Evolutionary conservation across 2,113 vertebrate species (phyloP).

Genomic region (Psophia crepitans): DNA sequence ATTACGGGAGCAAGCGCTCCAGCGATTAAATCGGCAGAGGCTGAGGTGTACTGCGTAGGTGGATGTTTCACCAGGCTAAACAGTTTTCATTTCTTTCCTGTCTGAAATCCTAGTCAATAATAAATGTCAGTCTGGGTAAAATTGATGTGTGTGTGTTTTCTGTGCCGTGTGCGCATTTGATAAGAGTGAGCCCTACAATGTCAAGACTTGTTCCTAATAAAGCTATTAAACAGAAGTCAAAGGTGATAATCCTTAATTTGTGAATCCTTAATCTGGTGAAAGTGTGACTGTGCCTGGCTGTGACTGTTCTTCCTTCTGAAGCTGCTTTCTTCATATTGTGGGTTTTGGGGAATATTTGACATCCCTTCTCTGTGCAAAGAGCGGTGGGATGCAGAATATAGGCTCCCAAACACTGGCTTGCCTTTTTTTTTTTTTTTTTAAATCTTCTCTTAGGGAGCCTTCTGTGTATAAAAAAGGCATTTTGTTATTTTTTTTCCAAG

Average conservation of each 20-base stretch:
- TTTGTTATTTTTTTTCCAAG: constrained; percentile 55
- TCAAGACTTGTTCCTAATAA: not conserved
- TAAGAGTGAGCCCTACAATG: not conserved
- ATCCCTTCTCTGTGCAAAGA: not conserved
- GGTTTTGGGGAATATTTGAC: not conserved
- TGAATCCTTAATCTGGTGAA: not conserved
- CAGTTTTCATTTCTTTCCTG: constrained; percentile 13
- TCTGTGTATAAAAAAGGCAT: constrained; percentile 52
- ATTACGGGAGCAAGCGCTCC: not conserved
- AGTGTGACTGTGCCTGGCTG: not conserved
- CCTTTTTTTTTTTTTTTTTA: not conserved
- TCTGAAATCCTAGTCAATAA: not conserved
- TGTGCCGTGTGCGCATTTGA: not conserved
- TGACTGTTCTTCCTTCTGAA: not conserved
- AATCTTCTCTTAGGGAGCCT: constrained; percentile 15
- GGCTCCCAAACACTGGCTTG: not conserved
- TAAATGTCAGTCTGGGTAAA: constrained; percentile 24
- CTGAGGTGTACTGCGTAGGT: not conserved
- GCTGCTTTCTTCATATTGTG: not conserved
- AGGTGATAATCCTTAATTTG: not conserved
- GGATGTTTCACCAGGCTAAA: not conserved
- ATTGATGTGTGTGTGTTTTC: not conserved
- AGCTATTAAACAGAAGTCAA: not conserved
- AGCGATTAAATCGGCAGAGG: not conserved
- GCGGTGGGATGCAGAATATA: not conserved